A percentile compares a stretch with the other conserved stretches of the same genome.
Evolutionary conservation across 2,888 invertebrate species (phyloP).

Genomic region (Schizaphis graminum): DNA sequence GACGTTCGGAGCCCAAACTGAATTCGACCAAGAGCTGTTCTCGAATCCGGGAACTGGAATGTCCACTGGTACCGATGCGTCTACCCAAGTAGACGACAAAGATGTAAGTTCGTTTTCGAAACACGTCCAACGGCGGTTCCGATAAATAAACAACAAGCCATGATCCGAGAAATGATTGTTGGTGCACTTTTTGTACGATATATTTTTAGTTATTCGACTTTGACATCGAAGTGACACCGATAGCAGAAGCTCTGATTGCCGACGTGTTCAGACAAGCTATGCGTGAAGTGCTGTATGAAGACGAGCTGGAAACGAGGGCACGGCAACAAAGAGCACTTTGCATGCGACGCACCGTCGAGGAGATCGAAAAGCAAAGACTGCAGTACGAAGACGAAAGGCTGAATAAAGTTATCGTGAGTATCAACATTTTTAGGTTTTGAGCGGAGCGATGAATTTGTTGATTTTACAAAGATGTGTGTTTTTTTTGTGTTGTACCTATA

Average conservation of each 20-base stretch:
- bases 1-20: constrained; percentile 46
- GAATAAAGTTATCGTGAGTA: constrained; percentile 64
- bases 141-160: background rate
- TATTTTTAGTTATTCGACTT: constrained; percentile 84
- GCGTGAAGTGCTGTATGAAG: constrained; percentile 92
- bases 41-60: constrained; percentile 2
- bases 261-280: constrained; percentile 91
- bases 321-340: constrained; percentile 83
- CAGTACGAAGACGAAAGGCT: constrained; percentile 82
- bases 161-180: background rate
- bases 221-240: constrained; percentile 90
- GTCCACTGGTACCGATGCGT: constrained; percentile 37
- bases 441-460: too few relatives aligned
- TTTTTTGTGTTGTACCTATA: too few relatives aligned
- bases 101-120: background rate
- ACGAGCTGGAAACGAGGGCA: constrained; percentile 86
- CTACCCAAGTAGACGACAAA: constrained; percentile 54
- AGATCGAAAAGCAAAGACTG: constrained; percentile 84
- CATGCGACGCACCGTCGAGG: constrained; percentile 83
- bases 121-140: background rate
- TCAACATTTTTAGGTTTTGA: too few relatives aligned
- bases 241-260: constrained; percentile 89
- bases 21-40: background rate
- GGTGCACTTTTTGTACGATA: background rate
- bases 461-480: too few relatives aligned